phyloP scores from a whole-genome alignment of 2,113 vertebrate genomes.

The Catagonus wagneri region DNA sequence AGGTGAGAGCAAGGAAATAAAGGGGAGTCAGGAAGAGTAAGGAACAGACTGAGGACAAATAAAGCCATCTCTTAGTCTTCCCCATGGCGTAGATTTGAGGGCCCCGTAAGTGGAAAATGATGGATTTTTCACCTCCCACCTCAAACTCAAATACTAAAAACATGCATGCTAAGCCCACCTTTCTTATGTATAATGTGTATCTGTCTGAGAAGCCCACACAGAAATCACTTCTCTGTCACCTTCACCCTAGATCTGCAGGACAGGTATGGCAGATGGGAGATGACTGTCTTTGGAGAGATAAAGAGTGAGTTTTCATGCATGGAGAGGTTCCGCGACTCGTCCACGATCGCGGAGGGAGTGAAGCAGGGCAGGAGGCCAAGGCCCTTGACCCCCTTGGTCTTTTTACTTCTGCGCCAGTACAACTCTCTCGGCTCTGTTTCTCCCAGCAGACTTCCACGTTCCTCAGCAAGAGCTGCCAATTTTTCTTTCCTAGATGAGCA shows the following conservation, averaged over 20 bases:
- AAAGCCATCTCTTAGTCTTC: not conserved
- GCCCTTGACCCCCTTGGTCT: not conserved
- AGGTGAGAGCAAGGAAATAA: not conserved
- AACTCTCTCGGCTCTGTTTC: not conserved
- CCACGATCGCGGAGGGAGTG: not conserved
- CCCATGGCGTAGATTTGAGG: not conserved
- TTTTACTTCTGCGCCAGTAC: not conserved
- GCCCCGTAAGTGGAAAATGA: not conserved
- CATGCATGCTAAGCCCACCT: not conserved
- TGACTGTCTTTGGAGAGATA: not conserved
- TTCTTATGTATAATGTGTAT: not conserved
- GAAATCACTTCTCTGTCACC: not conserved
- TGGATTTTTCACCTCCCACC: not conserved
- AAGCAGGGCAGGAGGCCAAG: not conserved
- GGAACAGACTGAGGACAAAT: not conserved
- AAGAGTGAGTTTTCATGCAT: not conserved
- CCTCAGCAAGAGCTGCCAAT: constrained; percentile 30
- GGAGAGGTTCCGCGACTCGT: not conserved
- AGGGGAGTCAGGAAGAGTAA: not conserved
- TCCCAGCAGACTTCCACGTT: constrained; percentile 7
- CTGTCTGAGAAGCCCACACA: not conserved
- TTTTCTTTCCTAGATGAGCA: constrained; percentile 65
- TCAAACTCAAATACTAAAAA: not conserved
- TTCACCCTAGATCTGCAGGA: not conserved
- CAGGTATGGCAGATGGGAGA: not conserved